Percentiles rank a stretch among this genome's conserved stretches.
These are phyloP conservation scores for Agrotis clavis DNA, from an alignment of 2,888 invertebrate genomes.

Conservation along the genomic window DNA sequence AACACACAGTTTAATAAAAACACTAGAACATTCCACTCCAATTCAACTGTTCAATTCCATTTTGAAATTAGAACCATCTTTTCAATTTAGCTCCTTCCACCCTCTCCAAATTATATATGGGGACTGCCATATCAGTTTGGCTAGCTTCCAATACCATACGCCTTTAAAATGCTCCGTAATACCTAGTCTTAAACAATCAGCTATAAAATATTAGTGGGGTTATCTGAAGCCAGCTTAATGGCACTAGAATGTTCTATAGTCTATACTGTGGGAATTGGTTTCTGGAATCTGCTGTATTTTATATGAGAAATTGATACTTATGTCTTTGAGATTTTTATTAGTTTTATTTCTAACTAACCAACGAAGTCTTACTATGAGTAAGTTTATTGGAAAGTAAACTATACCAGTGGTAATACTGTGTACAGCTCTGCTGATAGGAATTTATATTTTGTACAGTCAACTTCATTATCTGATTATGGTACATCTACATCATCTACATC, in stretches of 20 bases:
- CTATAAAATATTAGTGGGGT: slow-evolving; percentile 49
- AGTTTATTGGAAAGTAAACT: too few relatives aligned
- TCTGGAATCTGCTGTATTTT: not conserved
- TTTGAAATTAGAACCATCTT: slow-evolving; percentile 51
- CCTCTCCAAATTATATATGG: slow-evolving; percentile 58
- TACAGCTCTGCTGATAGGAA: too few relatives aligned
- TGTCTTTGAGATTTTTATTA: not conserved
- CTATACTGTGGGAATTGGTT: not conserved
- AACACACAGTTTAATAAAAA: not conserved
- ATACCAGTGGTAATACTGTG: too few relatives aligned
- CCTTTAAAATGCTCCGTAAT: slow-evolving; percentile 54
- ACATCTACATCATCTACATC: too few relatives aligned
- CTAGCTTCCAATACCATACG: slow-evolving; percentile 52
- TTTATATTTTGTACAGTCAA: not conserved
- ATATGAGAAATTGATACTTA: not conserved
- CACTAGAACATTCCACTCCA: not conserved
- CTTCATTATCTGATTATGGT: too few relatives aligned
- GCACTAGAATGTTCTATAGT: not conserved
- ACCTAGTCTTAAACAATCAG: slow-evolving; percentile 57
- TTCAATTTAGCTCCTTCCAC: slow-evolving; percentile 49
- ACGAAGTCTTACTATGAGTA: too few relatives aligned
- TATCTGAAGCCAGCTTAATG: slow-evolving; percentile 40
- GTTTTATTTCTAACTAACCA: not conserved
- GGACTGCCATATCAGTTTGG: slow-evolving; percentile 55
- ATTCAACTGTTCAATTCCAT: slow-evolving; percentile 30